Conservation (phyloP, 2,888 invertebrate species). For the Oegoconia quadripuncta region DNA sequence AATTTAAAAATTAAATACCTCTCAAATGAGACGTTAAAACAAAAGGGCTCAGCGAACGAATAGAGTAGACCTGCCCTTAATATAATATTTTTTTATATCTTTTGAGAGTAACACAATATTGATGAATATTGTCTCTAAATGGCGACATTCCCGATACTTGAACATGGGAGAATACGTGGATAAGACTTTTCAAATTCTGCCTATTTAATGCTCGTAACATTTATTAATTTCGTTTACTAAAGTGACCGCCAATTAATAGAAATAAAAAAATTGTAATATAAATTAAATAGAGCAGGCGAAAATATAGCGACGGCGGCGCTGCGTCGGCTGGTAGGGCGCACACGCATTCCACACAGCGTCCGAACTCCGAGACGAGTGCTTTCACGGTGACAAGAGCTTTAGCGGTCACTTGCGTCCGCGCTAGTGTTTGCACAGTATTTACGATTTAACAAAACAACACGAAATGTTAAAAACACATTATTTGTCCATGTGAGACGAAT, state of each 20-base stretch:
- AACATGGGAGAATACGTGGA: not conserved
- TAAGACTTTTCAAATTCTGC: not conserved
- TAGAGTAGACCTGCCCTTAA: slow-evolving; percentile 34
- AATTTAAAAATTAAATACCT: slow-evolving; percentile 74
- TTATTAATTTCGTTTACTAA: no score
- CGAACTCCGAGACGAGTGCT: slow-evolving; percentile 37
- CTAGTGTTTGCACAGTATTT: slow-evolving; percentile 74
- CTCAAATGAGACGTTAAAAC: slow-evolving; percentile 69
- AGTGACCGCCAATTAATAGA: no score
- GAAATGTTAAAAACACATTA: slow-evolving; percentile 79
- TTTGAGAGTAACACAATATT: not conserved
- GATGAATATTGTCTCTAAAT: not conserved
- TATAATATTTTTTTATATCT: not conserved
- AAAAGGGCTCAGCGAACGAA: slow-evolving; percentile 45
- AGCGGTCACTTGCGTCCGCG: slow-evolving; percentile 43
- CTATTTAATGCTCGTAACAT: no score
- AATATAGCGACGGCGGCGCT: no score
- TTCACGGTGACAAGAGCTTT: slow-evolving; percentile 50
- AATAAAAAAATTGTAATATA: no score
- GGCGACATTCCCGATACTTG: not conserved
- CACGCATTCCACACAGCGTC: slow-evolving; percentile 55
- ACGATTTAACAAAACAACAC: slow-evolving; percentile 79
- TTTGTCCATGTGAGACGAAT: slow-evolving; percentile 77
- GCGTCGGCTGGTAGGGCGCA: slow-evolving; percentile 36
- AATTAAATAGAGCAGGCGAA: no score